Evolutionary conservation across 2,888 invertebrate species (phyloP).

Genomic region (Congeria kusceri): DNA sequence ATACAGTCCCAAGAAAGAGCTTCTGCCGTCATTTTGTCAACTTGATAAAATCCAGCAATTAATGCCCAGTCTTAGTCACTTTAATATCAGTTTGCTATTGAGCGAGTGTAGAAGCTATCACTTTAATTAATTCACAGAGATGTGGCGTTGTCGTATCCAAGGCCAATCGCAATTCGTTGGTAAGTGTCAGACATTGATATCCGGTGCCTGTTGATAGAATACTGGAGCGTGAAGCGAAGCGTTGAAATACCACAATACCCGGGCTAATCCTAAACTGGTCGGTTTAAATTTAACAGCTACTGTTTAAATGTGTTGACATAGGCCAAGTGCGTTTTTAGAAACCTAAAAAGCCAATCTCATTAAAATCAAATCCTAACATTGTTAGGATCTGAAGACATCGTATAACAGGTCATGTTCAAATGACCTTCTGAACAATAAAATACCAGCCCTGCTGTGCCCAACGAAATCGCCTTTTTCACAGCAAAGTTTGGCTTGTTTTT

Average conservation of each 20-base stretch:
- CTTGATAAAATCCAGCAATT: constrained; percentile 44
- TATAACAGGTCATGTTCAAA: too few relatives aligned
- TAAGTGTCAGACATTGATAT: constrained; percentile 63
- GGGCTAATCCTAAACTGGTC: constrained; percentile 3
- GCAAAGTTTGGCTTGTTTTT: too few relatives aligned
- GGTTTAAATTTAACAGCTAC: constrained; percentile 8
- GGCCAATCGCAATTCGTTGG: constrained; percentile 49
- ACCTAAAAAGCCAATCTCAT: too few relatives aligned
- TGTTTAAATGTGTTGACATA: constrained; percentile 22
- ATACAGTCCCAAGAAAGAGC: constrained; percentile 52
- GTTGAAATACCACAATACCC: constrained; percentile 26
- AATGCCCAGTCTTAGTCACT: constrained; percentile 43
- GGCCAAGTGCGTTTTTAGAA: not conserved
- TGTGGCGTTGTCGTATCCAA: constrained; percentile 50
- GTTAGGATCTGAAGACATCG: too few relatives aligned
- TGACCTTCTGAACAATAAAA: too few relatives aligned
- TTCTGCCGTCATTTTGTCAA: constrained; percentile 30
- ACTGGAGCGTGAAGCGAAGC: constrained; percentile 47
- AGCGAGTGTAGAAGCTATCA: constrained; percentile 1
- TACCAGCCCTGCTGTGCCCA: too few relatives aligned
- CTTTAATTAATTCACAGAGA: constrained; percentile 4
- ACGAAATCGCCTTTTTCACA: too few relatives aligned
- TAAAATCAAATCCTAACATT: too few relatives aligned
- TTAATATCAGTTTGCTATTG: not conserved
- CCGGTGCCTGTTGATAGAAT: constrained; percentile 52